Percentiles rank a stretch among this genome's conserved stretches.
phyloP scores from a whole-genome alignment of 1,140 invertebrate species.

The Drosophila athabasca region DNA sequence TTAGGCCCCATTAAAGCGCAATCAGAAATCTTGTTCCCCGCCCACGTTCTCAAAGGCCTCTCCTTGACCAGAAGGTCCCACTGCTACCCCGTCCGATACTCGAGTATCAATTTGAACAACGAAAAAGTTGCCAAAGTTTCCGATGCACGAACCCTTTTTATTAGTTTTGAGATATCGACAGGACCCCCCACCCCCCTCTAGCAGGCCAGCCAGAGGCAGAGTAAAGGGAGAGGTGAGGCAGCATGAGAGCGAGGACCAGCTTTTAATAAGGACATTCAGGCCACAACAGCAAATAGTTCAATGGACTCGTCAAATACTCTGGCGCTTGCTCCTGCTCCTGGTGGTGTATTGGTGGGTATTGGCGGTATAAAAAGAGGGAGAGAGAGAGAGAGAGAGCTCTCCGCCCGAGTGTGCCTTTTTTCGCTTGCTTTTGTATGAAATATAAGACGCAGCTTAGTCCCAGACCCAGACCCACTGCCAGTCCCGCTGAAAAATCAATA shows the following conservation, averaged over 20 bases:
- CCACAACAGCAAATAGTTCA: constrained; percentile 62
- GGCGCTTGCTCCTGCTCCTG: background rate
- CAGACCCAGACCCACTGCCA: background rate
- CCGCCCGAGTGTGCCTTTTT: background rate
- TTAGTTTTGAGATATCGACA: constrained; percentile 66
- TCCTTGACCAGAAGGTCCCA: background rate
- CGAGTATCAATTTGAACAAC: constrained; percentile 67
- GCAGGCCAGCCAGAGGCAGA: background rate
- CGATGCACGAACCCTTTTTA: constrained; percentile 64
- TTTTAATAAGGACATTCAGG: constrained; percentile 56
- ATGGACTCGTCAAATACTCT: constrained; percentile 50
- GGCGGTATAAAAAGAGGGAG: too few relatives aligned
- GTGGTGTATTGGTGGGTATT: background rate
- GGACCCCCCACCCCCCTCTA: background rate
- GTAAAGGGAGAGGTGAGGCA: background rate
- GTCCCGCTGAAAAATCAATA: constrained; percentile 60
- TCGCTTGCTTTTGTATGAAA: constrained; percentile 1
- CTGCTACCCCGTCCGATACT: constrained; percentile 26
- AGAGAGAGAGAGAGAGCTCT: too few relatives aligned
- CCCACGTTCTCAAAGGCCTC: too few relatives aligned
- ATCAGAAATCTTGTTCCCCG: constrained; percentile 52
- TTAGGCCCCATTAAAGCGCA: constrained; percentile 78
- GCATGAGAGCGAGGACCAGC: background rate
- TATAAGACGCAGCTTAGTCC: constrained; percentile 41
- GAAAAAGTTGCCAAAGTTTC: constrained; percentile 62